These are phyloP conservation scores for Sinocyclocheilus anshuiensis DNA, from an alignment of 2,113 vertebrate species.

Conservation along the genomic window DNA sequence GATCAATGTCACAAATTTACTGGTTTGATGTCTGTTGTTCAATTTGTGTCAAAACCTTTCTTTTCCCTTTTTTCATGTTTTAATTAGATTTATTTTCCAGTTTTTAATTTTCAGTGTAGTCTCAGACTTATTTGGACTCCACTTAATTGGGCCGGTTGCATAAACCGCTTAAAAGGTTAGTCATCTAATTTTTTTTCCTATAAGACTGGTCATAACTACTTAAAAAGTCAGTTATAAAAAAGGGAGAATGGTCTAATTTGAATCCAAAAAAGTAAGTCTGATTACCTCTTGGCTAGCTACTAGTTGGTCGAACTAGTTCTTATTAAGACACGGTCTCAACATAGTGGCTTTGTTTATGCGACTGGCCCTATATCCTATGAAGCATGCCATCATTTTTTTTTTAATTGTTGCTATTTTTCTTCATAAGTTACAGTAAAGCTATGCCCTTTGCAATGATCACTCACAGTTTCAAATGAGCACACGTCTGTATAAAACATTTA, in stretches of 20 bases:
- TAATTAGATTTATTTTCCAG: background rate
- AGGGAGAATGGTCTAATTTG: no score
- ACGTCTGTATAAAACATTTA: slow-evolving; percentile 3
- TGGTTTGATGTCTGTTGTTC: background rate
- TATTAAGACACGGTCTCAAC: no score
- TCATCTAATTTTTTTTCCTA: no score
- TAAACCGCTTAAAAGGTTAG: no score
- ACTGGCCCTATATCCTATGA: background rate
- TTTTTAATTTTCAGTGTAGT: background rate
- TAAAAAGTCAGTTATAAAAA: no score
- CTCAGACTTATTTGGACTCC: background rate
- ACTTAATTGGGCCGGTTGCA: no score
- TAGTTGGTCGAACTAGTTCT: no score
- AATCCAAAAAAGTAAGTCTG: no score
- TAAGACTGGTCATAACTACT: no score
- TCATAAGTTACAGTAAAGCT: background rate
- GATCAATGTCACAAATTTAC: background rate
- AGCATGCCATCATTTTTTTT: background rate
- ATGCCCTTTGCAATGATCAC: background rate
- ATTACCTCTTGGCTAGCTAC: no score
- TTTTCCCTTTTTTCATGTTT: background rate
- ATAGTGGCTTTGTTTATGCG: no score
- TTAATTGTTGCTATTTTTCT: background rate
- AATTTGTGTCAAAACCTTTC: background rate
- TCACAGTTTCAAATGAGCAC: background rate